Evolutionary conservation across 2,797 vertebrate species (phyloP), one percentile per base, ranked within the genome.

Genomic region (Gorsachius magnificus): DNA sequence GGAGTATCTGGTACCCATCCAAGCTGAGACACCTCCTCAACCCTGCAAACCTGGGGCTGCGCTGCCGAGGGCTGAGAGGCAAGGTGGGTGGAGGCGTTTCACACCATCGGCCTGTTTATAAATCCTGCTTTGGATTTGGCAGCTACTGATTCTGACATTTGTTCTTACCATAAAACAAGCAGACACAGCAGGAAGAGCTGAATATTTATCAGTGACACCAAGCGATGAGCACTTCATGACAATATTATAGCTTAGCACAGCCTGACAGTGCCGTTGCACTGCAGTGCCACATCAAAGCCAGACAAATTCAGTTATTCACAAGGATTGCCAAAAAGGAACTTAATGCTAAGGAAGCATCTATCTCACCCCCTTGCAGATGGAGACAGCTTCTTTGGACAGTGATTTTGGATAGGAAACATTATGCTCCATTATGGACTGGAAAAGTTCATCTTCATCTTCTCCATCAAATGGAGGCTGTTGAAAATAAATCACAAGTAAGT

Each of bases 351-450:
- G 66, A 45, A 87, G n/a, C 28, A 36, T 48, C 36, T 25, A 10
- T 98, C 99, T 99, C 84, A 99, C 99, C 95, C 99, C 99, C 94
- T 99, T 99, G 98, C 99, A 99, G 98, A 99, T 99, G 97, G 99
- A 99, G 82, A 99, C 99, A 2, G 99, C 99, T 97, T 99, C 99
- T 98, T 99, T 99, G 77, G 99, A 99, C 98, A 99, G 97, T 26
- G 99, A 99, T 96, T 99, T 99, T 46, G 99, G 99, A 95, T 99
- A 99, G 84, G 99, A 99, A 83, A 99, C 99, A 0, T 99, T 99
- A 96, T 99, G 99, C 96, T 99, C 99, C 99, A 99, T 99, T 96
- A 99, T 99, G 69, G 99, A 99, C 97, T 99, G 99, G 97, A 99
- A 99, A 66, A 99, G 98, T 88, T 99, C 99, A 0, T 99, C 99